Percentiles rank a stretch among this genome's conserved stretches.
phyloP scores from a whole-genome alignment of 2,797 vertebrate species.

The Anabas testudineus region DNA sequence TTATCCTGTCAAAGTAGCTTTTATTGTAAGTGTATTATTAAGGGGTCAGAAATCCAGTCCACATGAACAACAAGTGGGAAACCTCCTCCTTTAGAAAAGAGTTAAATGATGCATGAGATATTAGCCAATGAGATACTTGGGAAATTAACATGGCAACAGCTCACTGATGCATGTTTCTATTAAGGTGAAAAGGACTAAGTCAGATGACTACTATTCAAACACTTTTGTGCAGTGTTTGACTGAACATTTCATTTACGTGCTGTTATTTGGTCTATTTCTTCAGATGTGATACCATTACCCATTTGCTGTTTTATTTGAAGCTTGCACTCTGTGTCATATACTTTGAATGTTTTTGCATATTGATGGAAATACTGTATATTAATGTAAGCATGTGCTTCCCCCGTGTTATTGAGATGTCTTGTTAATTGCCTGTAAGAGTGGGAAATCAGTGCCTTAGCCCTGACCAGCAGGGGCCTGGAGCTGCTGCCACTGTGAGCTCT shows the following conservation, averaged over 20 bases:
- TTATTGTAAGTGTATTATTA: slow-evolving; percentile 52
- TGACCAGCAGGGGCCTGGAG: slow-evolving; percentile 41
- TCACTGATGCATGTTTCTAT: slow-evolving; percentile 4
- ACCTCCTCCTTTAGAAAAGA: slow-evolving; percentile 51
- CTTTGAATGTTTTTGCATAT: slow-evolving; percentile 42
- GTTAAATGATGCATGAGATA: slow-evolving; percentile 51
- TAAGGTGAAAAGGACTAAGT: slow-evolving; percentile 13
- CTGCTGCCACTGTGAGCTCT: slow-evolving; percentile 41
- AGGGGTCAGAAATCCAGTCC: slow-evolving; percentile 49
- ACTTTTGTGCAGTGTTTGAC: slow-evolving; percentile 12
- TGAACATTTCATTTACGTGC: slow-evolving; percentile 5
- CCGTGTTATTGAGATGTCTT: slow-evolving; percentile 5
- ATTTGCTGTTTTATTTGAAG: slow-evolving; percentile 31
- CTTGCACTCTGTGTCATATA: slow-evolving; percentile 16
- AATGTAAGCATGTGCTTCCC: slow-evolving; percentile 9
- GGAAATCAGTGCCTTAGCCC: slow-evolving; percentile 39
- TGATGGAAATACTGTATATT: slow-evolving; percentile 14
- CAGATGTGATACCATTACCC: not conserved
- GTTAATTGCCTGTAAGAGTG: slow-evolving; percentile 24
- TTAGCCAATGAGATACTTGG: slow-evolving; percentile 21
- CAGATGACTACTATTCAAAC: not conserved
- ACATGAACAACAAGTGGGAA: slow-evolving; percentile 31
- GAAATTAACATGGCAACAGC: slow-evolving; percentile 25
- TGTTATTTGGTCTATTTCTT: not conserved
- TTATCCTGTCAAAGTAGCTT: slow-evolving; percentile 55